Evolutionary conservation across 2,888 invertebrate genomes (phyloP), one percentile per base, ranked within the genome.

Genomic region (Liopterus haemorrhoidalis): DNA sequence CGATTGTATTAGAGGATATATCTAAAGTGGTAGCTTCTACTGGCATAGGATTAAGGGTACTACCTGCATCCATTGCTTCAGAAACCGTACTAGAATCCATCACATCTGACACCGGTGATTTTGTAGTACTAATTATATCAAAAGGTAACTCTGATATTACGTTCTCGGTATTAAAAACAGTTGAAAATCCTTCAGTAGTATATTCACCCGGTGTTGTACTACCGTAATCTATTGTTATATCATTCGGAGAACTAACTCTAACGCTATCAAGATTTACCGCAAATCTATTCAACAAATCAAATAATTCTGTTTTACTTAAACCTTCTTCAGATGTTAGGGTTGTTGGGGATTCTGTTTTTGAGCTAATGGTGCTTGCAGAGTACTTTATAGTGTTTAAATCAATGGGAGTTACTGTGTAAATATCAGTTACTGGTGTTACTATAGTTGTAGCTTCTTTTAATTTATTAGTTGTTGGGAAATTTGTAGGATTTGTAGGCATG

Each of bases 381-480:
- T 33, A 36, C 31, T 14, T 42, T 38, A 32, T 31, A 38, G 41
- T 35, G 31, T 24, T n/a, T 35, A 25, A 27, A 44, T 30, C 28
- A 11, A 38, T 30, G 27, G 33, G 69, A 64, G 70, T 70, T 61
- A 48, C 53, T 16, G 70, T 62, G 61, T 62, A 60, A 61, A 65
- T 65, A 61, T 62, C 65, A 54, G 69, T 58, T 54, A 67, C 61
- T 55, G 61, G 57, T 56, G 67, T 61, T 54, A 67, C 62, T 58
- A 68, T 59, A 59, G 70, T 70, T 64, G 62, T 63, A 49, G 65
- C 57, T 64, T 63, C 67, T 68, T 71, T 70, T 59, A 63, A 62
- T 44, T 64, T 54, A 64, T 69, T 70, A 57, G 69, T 69, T 58
- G 70, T 67, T 54, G 69, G 44, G 32, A 70, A 67, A 60, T 70